phyloP scores from a whole-genome alignment of 2,888 invertebrate species.

The Caenorhabditis angaria region DNA sequence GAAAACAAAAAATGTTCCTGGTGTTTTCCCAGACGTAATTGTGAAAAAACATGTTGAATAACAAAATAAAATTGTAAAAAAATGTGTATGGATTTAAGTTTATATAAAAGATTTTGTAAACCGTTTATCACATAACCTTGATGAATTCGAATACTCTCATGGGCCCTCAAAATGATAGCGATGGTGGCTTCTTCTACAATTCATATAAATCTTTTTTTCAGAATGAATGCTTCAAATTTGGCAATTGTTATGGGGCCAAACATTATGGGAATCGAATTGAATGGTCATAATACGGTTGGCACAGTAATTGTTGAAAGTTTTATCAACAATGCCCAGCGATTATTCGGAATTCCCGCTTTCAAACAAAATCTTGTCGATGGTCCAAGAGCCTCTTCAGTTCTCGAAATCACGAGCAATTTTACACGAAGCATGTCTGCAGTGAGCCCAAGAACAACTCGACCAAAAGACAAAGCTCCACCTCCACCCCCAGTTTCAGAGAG shows the following conservation, averaged over 20 bases:
- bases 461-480: slow-evolving; percentile 53
- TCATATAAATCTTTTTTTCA: slow-evolving; percentile 73
- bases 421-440: slow-evolving; percentile 26
- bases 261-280: slow-evolving; percentile 79
- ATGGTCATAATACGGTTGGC: slow-evolving; percentile 50
- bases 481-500: slow-evolving; percentile 27
- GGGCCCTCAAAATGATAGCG: too few relatives aligned
- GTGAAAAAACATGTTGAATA: too few relatives aligned
- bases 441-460: slow-evolving; percentile 43
- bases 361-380: slow-evolving; percentile 1
- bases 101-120: too few relatives aligned
- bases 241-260: slow-evolving; percentile 97
- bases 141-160: too few relatives aligned
- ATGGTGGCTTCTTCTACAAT: too few relatives aligned
- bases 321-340: slow-evolving; percentile 44
- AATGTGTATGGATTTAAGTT: too few relatives aligned
- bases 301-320: slow-evolving; percentile 52
- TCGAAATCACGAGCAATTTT: slow-evolving; percentile 9
- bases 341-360: slow-evolving; percentile 38
- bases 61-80: too few relatives aligned
- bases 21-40: too few relatives aligned
- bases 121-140: too few relatives aligned
- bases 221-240: slow-evolving; percentile 95
- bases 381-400: background rate
- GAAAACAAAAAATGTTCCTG: too few relatives aligned